phyloP scores from a whole-genome alignment of 2,797 vertebrate species.

The Sphenopsis melanotis region DNA sequence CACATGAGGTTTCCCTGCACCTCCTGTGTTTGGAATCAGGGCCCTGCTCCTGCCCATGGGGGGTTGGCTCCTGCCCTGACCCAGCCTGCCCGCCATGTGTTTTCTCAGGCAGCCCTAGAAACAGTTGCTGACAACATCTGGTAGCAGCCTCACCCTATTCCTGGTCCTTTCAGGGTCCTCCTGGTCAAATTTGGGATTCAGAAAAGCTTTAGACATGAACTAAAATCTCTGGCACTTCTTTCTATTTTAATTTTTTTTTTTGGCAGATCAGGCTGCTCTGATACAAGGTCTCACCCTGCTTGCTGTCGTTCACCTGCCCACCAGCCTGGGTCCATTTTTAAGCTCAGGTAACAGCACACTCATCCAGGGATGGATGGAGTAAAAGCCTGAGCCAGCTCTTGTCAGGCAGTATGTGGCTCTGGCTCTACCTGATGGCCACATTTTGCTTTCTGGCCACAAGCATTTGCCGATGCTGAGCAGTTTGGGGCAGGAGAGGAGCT shows the following conservation, averaged over 20 bases:
- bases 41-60: not conserved
- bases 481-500: not conserved
- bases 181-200: not conserved
- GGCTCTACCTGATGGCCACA: not conserved
- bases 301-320: not conserved
- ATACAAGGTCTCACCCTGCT: not conserved
- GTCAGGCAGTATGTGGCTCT: fast-evolving
- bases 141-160: not conserved
- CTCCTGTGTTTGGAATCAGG: not conserved
- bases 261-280: not conserved
- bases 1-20: not conserved
- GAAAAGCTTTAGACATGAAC: not conserved
- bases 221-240: not conserved
- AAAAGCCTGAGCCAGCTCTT: not conserved
- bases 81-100: fast-evolving
- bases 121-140: not conserved
- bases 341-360: not conserved
- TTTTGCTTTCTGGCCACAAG: not conserved
- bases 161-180: not conserved
- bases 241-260: not conserved
- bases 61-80: not conserved
- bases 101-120: not conserved
- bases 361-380: fast-evolving
- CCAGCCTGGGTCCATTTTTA: not conserved
- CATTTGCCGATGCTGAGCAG: not conserved